A percentile compares a stretch with the other conserved stretches of the same genome.
phyloP scores from a whole-genome alignment of 2,888 invertebrate genomes.

The Hypomecis atomaria region DNA sequence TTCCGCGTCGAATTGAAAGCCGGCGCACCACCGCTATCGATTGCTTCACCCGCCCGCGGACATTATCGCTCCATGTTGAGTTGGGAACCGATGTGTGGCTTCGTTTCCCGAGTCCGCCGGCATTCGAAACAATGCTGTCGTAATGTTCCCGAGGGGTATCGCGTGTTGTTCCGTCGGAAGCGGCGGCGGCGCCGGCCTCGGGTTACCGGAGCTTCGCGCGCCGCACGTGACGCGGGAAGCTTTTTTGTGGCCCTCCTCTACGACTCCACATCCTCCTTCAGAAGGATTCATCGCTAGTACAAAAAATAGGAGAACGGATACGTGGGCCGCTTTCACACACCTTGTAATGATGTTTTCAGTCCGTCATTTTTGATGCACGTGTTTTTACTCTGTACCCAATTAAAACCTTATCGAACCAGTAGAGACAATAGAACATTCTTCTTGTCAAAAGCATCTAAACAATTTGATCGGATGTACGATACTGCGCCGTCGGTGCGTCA shows the following conservation, averaged over 20 bases:
- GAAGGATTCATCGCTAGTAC: slow-evolving; percentile 36
- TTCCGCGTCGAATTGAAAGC: slow-evolving; percentile 32
- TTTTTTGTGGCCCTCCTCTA: slow-evolving; percentile 59
- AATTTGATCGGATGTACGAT: slow-evolving; percentile 13
- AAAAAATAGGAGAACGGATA: slow-evolving; percentile 57
- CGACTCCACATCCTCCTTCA: slow-evolving; percentile 58
- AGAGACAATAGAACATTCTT: slow-evolving; percentile 13
- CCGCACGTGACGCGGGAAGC: slow-evolving; percentile 69
- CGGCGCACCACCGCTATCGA: slow-evolving; percentile 25
- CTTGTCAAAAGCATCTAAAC: slow-evolving; percentile 6
- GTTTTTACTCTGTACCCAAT: slow-evolving; percentile 20
- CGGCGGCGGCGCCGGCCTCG: slow-evolving; percentile 60
- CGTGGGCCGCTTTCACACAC: slow-evolving; percentile 43
- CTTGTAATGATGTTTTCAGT: slow-evolving; percentile 24
- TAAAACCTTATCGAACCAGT: slow-evolving; percentile 12
- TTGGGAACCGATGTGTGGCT: slow-evolving; percentile 35
- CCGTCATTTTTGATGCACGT: slow-evolving; percentile 15
- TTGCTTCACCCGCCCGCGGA: slow-evolving; percentile 21
- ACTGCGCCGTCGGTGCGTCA: slow-evolving; percentile 11
- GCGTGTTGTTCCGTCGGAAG: slow-evolving; percentile 70
- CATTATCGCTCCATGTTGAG: slow-evolving; percentile 19
- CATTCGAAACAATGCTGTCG: slow-evolving; percentile 36
- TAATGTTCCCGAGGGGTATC: slow-evolving; percentile 46
- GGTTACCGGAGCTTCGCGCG: slow-evolving; percentile 62
- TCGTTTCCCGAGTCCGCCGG: slow-evolving; percentile 22